A percentile compares a stretch with the other conserved stretches of the same genome.
Evolutionary conservation across 2,113 vertebrate species (phyloP).

Genomic region (Xenotilapia caudafasciata): DNA sequence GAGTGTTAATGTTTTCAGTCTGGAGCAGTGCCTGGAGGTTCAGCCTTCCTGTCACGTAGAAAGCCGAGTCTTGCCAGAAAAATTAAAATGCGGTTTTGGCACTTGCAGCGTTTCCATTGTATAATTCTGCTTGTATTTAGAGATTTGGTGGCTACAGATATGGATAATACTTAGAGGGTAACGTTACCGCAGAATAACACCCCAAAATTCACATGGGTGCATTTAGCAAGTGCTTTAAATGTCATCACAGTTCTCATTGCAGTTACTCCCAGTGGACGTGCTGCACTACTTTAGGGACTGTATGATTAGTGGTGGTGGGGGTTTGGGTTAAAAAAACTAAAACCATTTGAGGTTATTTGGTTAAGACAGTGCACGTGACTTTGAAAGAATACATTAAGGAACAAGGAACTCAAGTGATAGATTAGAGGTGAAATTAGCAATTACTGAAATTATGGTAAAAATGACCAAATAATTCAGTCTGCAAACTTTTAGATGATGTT

Average conservation of each 20-base stretch:
- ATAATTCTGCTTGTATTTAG: constrained; percentile 24
- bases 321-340: background rate
- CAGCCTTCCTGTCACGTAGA: background rate
- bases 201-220: constrained; percentile 28
- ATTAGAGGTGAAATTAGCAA: background rate
- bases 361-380: background rate
- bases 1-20: constrained; percentile 28
- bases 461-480: background rate
- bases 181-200: constrained; percentile 54
- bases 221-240: constrained; percentile 47
- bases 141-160: constrained; percentile 12
- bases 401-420: background rate
- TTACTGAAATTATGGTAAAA: background rate
- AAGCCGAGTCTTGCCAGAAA: background rate
- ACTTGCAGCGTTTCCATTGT: constrained; percentile 32
- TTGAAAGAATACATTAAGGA: background rate
- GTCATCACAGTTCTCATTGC: constrained; percentile 39
- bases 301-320: background rate
- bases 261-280: constrained; percentile 21
- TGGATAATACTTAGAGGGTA: constrained; percentile 30
- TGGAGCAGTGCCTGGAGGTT: background rate
- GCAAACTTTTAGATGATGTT: background rate
- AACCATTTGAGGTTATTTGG: background rate
- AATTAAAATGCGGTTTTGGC: constrained; percentile 37
- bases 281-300: background rate